phyloP scores from a whole-genome alignment of 2,797 vertebrate genomes.

The Poeciliopsis infans region DNA sequence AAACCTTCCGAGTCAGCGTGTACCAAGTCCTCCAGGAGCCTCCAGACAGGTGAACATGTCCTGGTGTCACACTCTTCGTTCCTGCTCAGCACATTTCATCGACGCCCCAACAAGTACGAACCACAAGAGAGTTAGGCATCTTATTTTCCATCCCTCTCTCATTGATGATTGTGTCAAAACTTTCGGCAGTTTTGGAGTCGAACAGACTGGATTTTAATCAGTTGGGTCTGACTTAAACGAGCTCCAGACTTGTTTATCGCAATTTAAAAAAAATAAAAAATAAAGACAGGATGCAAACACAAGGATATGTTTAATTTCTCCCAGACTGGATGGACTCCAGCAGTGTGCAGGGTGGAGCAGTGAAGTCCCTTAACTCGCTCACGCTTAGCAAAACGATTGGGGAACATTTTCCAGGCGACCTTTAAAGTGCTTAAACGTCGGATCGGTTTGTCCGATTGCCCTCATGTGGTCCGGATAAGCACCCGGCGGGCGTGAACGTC shows the following conservation, averaged over 20 bases:
- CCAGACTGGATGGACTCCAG: not conserved
- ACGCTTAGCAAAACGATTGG: not conserved
- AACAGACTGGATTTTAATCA: not conserved
- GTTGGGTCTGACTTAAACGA: not conserved
- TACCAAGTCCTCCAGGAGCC: conserved; percentile 92
- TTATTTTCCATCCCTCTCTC: not conserved
- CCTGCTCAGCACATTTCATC: not conserved
- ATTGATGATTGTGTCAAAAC: not conserved
- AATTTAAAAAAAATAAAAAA: no score
- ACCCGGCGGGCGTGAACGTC: conserved; percentile 46
- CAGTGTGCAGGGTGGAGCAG: not conserved
- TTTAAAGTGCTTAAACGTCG: not conserved
- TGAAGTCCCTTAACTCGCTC: not conserved
- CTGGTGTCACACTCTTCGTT: not conserved
- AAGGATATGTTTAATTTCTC: not conserved
- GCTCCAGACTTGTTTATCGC: not conserved
- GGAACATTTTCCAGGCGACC: not conserved
- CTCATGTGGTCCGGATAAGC: not conserved
- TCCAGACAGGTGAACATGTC: conserved; percentile 81
- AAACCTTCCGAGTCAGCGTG: conserved; percentile 89
- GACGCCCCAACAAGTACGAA: not conserved
- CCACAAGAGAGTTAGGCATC: not conserved
- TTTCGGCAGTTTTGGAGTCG: not conserved
- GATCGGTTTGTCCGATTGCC: not conserved
- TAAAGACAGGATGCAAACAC: not conserved